Percentiles rank a stretch among this genome's conserved stretches.
Conservation (phyloP, 2,797 vertebrate species). For the Acanthornis magna region DNA sequence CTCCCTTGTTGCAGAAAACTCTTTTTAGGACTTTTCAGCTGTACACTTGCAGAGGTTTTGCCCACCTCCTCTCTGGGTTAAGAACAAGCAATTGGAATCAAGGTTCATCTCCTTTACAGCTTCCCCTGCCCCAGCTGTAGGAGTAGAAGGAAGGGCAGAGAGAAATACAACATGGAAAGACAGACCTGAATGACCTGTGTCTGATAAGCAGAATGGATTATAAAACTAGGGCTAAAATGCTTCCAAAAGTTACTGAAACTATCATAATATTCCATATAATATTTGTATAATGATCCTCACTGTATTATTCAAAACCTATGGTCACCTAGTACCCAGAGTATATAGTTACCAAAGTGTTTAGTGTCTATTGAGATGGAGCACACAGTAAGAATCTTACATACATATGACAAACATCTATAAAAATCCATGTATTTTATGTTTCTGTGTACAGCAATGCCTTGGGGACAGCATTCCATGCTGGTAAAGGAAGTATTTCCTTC, state of each 20-base stretch:
- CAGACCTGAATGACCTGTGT: background rate
- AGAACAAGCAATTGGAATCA: background rate
- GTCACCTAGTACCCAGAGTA: background rate
- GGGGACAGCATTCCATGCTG: background rate
- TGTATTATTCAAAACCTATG: background rate
- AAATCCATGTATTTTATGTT: background rate
- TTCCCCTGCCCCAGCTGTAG: background rate
- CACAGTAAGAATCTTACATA: background rate
- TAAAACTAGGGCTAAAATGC: background rate
- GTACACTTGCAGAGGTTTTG: background rate
- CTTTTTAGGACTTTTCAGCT: background rate
- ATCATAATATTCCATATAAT: background rate
- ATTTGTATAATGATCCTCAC: background rate
- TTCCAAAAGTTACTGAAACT: background rate
- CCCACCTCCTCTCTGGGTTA: background rate
- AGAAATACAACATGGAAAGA: background rate
- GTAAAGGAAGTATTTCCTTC: constrained; percentile 6
- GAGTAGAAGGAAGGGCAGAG: background rate
- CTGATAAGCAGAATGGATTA: background rate
- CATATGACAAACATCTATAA: background rate
- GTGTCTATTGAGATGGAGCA: background rate
- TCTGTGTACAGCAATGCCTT: background rate
- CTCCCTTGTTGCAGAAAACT: background rate
- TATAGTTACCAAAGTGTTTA: background rate
- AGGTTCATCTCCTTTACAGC: background rate